Evolutionary conservation across 2,888 invertebrate genomes (phyloP).

Genomic region (Ecliptopera silaceata): DNA sequence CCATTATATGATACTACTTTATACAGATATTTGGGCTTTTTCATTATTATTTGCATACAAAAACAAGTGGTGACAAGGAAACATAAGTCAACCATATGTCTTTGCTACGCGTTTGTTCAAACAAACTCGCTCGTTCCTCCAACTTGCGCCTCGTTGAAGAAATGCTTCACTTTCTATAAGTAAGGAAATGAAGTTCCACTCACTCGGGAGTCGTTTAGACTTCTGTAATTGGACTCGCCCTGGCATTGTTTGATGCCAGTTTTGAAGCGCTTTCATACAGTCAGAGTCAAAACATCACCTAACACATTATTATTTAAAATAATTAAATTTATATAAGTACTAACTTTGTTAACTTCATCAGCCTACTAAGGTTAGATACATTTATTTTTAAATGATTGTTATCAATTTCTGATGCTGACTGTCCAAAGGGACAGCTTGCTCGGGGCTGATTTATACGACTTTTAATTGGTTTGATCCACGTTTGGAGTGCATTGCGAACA

Average conservation of each 20-base stretch:
- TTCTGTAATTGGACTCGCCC: slow-evolving; percentile 72
- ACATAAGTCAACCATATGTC: no score
- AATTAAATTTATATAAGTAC: no score
- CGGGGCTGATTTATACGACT: slow-evolving; percentile 48
- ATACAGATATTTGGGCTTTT: no score
- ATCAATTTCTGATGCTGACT: neutral
- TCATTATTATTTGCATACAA: no score
- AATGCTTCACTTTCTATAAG: slow-evolving; percentile 72
- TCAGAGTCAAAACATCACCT: neutral
- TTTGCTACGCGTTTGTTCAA: neutral
- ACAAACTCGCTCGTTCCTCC: slow-evolving; percentile 12
- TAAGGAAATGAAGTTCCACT: slow-evolving; percentile 74
- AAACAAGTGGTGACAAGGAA: no score
- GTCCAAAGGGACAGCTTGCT: slow-evolving; percentile 45
- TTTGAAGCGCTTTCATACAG: slow-evolving; percentile 47
- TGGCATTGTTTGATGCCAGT: slow-evolving; percentile 69
- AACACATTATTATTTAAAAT: no score
- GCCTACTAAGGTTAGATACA: no score
- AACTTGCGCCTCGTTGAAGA: slow-evolving; percentile 48
- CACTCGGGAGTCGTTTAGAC: slow-evolving; percentile 68
- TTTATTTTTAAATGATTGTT: no score
- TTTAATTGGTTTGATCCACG: slow-evolving; percentile 40
- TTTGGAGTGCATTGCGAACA: neutral
- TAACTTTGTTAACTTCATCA: no score
- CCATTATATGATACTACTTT: no score